A percentile compares a stretch with the other conserved stretches of the same genome.
phyloP scores from a whole-genome alignment of 2,797 vertebrate species.

The Anniella stebbinsi region DNA sequence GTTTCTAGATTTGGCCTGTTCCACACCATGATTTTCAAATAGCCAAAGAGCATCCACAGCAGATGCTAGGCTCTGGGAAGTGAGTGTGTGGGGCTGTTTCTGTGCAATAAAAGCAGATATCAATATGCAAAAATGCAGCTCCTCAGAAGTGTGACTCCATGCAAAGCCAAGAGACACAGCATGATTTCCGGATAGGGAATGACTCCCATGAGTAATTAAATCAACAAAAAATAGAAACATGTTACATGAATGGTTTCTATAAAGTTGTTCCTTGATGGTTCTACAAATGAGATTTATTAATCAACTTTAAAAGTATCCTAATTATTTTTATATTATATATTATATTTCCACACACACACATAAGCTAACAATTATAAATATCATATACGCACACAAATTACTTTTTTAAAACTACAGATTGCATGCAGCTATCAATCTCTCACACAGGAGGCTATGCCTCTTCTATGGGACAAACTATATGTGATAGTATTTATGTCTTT shows the following conservation, averaged over 20 bases:
- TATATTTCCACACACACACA: too few relatives aligned
- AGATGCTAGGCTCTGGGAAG: not conserved
- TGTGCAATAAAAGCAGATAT: not conserved
- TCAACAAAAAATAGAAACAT: not conserved
- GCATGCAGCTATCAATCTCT: too few relatives aligned
- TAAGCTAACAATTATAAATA: too few relatives aligned
- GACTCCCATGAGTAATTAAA: not conserved
- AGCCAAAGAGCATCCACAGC: not conserved
- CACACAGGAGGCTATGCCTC: too few relatives aligned
- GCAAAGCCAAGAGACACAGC: not conserved
- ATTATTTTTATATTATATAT: too few relatives aligned
- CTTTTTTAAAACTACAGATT: too few relatives aligned
- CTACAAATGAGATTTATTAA: not conserved
- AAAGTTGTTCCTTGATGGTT: not conserved
- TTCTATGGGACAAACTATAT: not conserved
- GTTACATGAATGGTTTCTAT: not conserved
- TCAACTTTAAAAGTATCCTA: not conserved
- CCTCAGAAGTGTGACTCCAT: slow-evolving; percentile 20
- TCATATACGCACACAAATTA: too few relatives aligned
- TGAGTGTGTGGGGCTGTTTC: not conserved
- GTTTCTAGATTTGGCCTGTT: not conserved
- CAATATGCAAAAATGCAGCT: not conserved
- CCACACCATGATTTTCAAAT: not conserved
- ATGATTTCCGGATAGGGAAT: not conserved
- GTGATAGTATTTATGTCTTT: not conserved